Percentiles rank a stretch among this genome's conserved stretches.
Conservation (phyloP, 2,888 invertebrate species). For the Dendrolimus houi region DNA sequence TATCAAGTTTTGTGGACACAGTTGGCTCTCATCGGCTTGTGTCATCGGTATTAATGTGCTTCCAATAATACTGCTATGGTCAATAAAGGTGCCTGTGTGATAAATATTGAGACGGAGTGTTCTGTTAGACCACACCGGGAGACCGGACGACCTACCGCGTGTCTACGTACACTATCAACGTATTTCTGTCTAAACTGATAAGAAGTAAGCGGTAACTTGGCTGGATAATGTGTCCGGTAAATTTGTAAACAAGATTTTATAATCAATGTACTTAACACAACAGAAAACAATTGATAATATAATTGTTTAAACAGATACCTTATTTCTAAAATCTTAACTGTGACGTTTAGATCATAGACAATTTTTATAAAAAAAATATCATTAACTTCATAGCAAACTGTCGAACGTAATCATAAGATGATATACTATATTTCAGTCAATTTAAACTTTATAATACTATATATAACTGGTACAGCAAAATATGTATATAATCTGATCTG, state of each 20-base stretch:
- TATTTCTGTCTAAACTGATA: neutral
- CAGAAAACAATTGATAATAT: too few relatives aligned
- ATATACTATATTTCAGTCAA: too few relatives aligned
- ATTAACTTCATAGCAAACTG: too few relatives aligned
- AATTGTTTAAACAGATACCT: too few relatives aligned
- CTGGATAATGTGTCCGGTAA: neutral
- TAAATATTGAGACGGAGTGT: conserved; percentile 51
- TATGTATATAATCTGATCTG: too few relatives aligned
- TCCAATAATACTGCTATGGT: conserved; percentile 62
- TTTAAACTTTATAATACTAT: too few relatives aligned
- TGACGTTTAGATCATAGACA: too few relatives aligned
- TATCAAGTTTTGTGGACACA: conserved; percentile 65
- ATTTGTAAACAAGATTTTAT: neutral
- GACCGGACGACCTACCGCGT: conserved; percentile 19
- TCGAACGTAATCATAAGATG: too few relatives aligned
- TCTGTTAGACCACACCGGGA: conserved; percentile 59
- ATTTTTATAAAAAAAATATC: too few relatives aligned
- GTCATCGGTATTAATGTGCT: conserved; percentile 71
- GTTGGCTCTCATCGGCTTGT: conserved; percentile 69
- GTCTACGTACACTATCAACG: neutral
- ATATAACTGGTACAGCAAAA: too few relatives aligned
- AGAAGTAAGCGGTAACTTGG: neutral
- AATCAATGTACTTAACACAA: neutral
- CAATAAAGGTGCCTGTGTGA: conserved; percentile 61
- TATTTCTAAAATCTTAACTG: too few relatives aligned